These are phyloP conservation scores for Capitulum mitella DNA, from an alignment of 2,888 invertebrate species.

Conservation along the genomic window DNA sequence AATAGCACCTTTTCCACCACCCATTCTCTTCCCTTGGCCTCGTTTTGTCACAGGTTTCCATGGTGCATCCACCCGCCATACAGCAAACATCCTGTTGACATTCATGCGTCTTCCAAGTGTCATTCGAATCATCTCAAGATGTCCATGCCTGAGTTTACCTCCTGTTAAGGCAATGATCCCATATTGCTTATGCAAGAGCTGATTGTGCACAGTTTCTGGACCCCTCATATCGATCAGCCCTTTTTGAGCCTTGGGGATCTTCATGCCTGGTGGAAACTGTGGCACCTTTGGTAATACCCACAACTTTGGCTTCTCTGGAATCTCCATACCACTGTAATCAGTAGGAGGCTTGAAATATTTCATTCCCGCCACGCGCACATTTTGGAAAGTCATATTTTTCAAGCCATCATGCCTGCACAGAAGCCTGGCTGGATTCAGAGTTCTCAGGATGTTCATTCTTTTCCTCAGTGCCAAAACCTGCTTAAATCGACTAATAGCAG, in stretches of 20 bases:
- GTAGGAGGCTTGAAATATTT: conserved; percentile 16
- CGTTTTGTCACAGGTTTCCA: conserved; percentile 89
- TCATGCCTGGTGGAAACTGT: conserved; percentile 42
- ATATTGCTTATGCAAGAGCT: conserved; percentile 80
- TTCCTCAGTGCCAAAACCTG: too few species aligned
- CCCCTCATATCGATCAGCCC: conserved; percentile 77
- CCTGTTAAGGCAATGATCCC: conserved; percentile 81
- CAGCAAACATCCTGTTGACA: conserved; percentile 74
- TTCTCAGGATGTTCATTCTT: too few species aligned
- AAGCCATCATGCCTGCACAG: too few species aligned
- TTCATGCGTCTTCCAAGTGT: conserved; percentile 70
- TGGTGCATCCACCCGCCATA: conserved; percentile 89
- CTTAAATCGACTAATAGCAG: too few species aligned
- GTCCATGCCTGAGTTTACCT: conserved; percentile 68
- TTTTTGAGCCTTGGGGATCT: conserved; percentile 78
- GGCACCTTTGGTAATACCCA: conserved; percentile 31
- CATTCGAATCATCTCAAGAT: conserved; percentile 82
- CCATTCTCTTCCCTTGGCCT: conserved; percentile 85
- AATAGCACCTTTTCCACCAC: conserved; percentile 91
- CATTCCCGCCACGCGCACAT: background rate
- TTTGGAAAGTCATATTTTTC: too few species aligned
- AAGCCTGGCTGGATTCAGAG: too few species aligned
- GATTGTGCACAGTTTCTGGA: conserved; percentile 77
- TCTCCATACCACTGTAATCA: conserved; percentile 25
- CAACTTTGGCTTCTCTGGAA: conserved; percentile 32